Conservation (phyloP, 2,797 vertebrate genomes). For the Mormyrus proboscirostris region DNA sequence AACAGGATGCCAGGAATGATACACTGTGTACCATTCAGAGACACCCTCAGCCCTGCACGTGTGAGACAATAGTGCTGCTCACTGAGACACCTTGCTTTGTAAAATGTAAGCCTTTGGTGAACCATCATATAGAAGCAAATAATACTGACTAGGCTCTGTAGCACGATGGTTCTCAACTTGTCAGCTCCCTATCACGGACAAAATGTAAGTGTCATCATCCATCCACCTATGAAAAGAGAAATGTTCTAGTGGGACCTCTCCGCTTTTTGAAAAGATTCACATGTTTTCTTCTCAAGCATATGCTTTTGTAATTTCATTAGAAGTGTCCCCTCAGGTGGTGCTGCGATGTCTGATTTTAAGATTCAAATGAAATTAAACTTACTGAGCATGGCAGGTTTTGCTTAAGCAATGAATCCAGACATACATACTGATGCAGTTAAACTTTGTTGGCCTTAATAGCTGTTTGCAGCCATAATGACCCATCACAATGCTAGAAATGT, state of each 20-base stretch:
- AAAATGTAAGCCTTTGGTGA: not conserved
- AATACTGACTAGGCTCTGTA: not conserved
- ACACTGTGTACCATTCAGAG: not conserved
- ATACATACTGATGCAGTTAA: not conserved
- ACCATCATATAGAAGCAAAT: not conserved
- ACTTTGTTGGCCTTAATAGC: not conserved
- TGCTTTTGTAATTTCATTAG: not conserved
- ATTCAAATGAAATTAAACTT: not conserved
- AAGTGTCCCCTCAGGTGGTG: not conserved
- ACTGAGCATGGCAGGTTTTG: not conserved
- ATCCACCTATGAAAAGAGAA: not conserved
- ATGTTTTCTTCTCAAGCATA: not conserved
- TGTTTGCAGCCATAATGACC: not conserved
- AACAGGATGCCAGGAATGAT: not conserved
- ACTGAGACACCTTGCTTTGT: not conserved
- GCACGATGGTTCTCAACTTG: not conserved
- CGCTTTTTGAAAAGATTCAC: not conserved
- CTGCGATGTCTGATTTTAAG: not conserved
- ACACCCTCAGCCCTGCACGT: not conserved
- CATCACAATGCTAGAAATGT: not conserved
- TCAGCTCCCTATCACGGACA: not conserved
- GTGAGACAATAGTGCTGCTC: not conserved
- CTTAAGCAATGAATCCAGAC: not conserved
- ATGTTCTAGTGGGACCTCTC: not conserved
- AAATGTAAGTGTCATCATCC: not conserved